phyloP scores from a whole-genome alignment of 2,888 invertebrate genomes.

The Dolichomitus sp. region DNA sequence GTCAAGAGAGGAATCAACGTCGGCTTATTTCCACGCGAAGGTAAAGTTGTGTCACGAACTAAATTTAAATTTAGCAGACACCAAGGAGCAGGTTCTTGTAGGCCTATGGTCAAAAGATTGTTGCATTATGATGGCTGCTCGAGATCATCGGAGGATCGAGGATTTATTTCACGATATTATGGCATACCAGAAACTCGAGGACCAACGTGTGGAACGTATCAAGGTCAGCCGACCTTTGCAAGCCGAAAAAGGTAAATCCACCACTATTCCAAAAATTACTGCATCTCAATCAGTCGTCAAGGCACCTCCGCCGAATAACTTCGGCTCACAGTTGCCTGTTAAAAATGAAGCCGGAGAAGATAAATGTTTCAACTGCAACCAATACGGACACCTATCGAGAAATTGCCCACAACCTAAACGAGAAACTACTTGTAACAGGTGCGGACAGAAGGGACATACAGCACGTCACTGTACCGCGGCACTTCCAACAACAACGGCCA shows the following conservation, averaged over 20 bases:
- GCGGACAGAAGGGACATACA: too few relatives aligned
- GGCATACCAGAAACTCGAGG: background rate
- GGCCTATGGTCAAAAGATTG: conserved; percentile 27
- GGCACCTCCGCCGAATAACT: background rate
- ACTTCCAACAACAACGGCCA: background rate
- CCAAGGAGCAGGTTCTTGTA: background rate
- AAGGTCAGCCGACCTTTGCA: too few relatives aligned
- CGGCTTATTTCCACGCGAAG: conserved; percentile 20
- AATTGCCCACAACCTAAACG: background rate
- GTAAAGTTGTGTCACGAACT: conserved; percentile 10
- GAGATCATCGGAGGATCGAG: conserved; percentile 6
- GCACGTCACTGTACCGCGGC: background rate
- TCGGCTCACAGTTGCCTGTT: background rate
- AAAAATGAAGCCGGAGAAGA: background rate
- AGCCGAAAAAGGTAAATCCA: too few relatives aligned
- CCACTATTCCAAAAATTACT: too few relatives aligned
- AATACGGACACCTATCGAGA: background rate
- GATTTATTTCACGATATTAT: background rate
- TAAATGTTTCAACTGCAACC: conserved; percentile 1
- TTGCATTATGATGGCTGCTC: conserved; percentile 16
- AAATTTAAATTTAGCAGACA: conserved; percentile 16
- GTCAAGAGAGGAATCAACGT: background rate
- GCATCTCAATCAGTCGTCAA: too few relatives aligned
- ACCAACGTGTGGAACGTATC: background rate
- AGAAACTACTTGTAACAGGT: too few relatives aligned